These are phyloP conservation scores for Elaphurus davidianus DNA, from an alignment of 2,113 vertebrate species.

Conservation along the genomic window DNA sequence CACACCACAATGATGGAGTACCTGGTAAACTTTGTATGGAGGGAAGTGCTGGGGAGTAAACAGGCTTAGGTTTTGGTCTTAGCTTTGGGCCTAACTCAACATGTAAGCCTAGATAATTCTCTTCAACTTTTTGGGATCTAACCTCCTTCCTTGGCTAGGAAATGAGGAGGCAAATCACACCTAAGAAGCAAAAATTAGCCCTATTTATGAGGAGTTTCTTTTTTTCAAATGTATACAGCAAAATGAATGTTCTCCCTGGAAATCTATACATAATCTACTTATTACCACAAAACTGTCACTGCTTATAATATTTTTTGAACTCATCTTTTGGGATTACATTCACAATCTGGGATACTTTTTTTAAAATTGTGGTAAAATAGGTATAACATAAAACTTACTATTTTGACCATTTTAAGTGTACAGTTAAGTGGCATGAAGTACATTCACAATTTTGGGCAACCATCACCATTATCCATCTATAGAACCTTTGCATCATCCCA, in stretches of 20 bases:
- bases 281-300: not conserved
- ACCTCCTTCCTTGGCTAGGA: not conserved
- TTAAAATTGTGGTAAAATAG: not conserved
- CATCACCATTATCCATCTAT: not conserved
- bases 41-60: not conserved
- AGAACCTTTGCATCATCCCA: not conserved
- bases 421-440: not conserved
- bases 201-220: not conserved
- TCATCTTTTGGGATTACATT: conserved; percentile 2
- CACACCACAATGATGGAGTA: not conserved
- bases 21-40: not conserved
- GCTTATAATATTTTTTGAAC: not conserved
- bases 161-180: not conserved
- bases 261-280: not conserved
- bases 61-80: not conserved
- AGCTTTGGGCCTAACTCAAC: not conserved
- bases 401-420: not conserved
- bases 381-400: not conserved
- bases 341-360: not conserved
- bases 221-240: not conserved
- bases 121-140: not conserved
- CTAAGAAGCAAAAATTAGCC: not conserved
- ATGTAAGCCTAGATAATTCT: not conserved
- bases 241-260: not conserved
- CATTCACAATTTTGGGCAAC: not conserved